Percentiles rank a stretch among this genome's conserved stretches.
These are phyloP conservation scores for Apamea anceps DNA, from an alignment of 2,888 invertebrate genomes.

Conservation along the genomic window DNA sequence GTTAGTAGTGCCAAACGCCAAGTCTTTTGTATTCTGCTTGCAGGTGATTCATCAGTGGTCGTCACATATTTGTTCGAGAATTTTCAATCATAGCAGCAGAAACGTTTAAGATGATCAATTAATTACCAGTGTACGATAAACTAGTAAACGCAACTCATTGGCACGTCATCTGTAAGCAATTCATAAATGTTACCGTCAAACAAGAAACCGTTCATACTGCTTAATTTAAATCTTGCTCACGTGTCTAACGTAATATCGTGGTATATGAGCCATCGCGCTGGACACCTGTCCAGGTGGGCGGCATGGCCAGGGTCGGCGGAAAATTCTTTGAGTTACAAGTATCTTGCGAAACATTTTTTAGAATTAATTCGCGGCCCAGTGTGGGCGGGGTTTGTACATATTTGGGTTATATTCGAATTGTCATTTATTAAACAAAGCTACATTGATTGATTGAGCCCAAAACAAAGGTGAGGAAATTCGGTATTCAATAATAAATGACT, in stretches of 20 bases:
- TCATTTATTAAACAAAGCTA: slow-evolving; percentile 27
- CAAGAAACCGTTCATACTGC: slow-evolving; percentile 41
- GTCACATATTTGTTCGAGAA: slow-evolving; percentile 70
- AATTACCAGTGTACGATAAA: slow-evolving; percentile 46
- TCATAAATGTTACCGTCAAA: slow-evolving; percentile 44
- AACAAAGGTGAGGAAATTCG: slow-evolving; percentile 19
- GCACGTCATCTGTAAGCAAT: slow-evolving; percentile 52
- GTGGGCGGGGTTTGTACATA: slow-evolving; percentile 59
- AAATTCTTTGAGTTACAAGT: slow-evolving; percentile 72
- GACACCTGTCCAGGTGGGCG: slow-evolving; percentile 88
- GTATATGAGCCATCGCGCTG: slow-evolving; percentile 76
- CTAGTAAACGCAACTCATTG: slow-evolving; percentile 44
- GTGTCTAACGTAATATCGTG: slow-evolving; percentile 72
- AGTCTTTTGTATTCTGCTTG: slow-evolving; percentile 80
- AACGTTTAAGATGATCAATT: slow-evolving; percentile 40
- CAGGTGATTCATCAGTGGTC: slow-evolving; percentile 76
- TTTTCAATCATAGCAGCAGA: slow-evolving; percentile 63
- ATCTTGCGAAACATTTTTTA: slow-evolving; percentile 72
- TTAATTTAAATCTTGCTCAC: slow-evolving; percentile 76
- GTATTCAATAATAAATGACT: slow-evolving; percentile 17
- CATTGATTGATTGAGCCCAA: slow-evolving; percentile 37
- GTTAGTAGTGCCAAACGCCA: slow-evolving; percentile 80
- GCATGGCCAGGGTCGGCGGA: slow-evolving; percentile 77
- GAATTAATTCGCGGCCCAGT: slow-evolving; percentile 56
- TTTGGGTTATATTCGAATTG: slow-evolving; percentile 45